Percentiles rank a stretch among this genome's conserved stretches.
Evolutionary conservation across 2,888 invertebrate species (phyloP).

Genomic region (Drosophila hamatofila): DNA sequence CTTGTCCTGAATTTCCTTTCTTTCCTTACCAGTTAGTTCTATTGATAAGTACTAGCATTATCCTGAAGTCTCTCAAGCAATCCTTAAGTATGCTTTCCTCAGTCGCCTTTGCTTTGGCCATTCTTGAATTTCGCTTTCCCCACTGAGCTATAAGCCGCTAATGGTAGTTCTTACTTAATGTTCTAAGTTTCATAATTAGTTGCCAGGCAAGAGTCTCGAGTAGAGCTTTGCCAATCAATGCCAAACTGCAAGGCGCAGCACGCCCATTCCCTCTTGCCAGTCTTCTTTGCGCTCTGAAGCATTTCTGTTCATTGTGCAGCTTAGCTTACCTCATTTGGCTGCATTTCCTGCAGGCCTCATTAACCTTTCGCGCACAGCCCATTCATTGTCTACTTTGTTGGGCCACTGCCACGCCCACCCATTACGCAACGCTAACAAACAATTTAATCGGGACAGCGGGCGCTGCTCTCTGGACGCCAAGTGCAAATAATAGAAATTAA

Average conservation of each 20-base stretch:
- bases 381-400: conserved; percentile 65
- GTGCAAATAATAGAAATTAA: conserved; percentile 77
- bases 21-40: not conserved
- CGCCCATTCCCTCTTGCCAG: not conserved
- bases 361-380: conserved; percentile 65
- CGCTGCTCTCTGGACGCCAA: conserved; percentile 38
- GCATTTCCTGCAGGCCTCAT: conserved; percentile 69
- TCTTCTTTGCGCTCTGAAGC: not conserved
- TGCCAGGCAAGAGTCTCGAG: conserved; percentile 1
- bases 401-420: conserved; percentile 42
- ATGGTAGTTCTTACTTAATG: conserved; percentile 25
- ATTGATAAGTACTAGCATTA: not conserved
- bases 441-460: conserved; percentile 51
- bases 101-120: not conserved
- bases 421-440: conserved; percentile 63
- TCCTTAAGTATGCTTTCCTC: not conserved
- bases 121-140: not conserved
- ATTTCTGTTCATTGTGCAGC: conserved; percentile 26
- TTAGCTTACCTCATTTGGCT: conserved; percentile 37
- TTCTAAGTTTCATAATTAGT: conserved; percentile 35
- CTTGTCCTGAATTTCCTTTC: not conserved
- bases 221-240: conserved; percentile 29
- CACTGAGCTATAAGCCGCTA: conserved; percentile 2
- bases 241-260: conserved; percentile 8
- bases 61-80: not conserved